Evolutionary conservation across 2,797 vertebrate species (phyloP).

Genomic region (Morus bassanus): DNA sequence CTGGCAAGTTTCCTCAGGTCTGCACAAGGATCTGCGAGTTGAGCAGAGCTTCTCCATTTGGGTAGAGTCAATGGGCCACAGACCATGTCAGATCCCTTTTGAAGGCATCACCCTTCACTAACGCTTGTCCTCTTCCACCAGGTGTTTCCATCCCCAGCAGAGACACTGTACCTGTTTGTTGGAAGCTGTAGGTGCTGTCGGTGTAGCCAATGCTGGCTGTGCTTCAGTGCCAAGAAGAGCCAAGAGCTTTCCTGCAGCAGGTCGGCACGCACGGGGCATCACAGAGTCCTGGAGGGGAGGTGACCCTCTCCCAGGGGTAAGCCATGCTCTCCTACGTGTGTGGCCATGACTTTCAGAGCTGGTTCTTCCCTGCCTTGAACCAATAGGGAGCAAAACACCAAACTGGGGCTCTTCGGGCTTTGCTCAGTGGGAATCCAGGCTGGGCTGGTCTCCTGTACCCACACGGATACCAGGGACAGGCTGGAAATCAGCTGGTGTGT

Average conservation of each 20-base stretch:
- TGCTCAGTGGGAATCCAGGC: not conserved
- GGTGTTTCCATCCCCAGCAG: not conserved
- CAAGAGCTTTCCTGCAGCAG: not conserved
- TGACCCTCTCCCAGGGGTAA: not conserved
- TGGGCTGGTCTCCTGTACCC: not conserved
- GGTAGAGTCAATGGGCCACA: fast-evolving
- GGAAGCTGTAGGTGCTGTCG: not conserved
- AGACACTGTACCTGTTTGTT: not conserved
- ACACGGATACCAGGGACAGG: not conserved
- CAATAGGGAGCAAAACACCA: not conserved
- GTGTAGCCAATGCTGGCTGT: fast-evolving
- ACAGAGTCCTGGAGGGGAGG: not conserved
- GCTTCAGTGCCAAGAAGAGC: not conserved
- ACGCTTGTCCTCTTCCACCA: not conserved
- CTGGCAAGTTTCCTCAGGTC: not conserved
- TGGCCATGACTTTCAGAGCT: fast-evolving
- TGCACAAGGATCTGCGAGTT: not conserved
- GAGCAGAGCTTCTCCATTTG: not conserved
- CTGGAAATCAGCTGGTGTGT: not conserved
- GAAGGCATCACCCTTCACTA: not conserved
- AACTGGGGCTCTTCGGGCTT: not conserved
- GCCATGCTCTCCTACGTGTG: fast-evolving
- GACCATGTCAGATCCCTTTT: not conserved
- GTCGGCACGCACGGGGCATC: fast-evolving
- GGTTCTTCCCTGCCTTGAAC: not conserved